Evolutionary conservation across 2,113 vertebrate species (phyloP).

Genomic region (Isurus oxyrinchus): DNA sequence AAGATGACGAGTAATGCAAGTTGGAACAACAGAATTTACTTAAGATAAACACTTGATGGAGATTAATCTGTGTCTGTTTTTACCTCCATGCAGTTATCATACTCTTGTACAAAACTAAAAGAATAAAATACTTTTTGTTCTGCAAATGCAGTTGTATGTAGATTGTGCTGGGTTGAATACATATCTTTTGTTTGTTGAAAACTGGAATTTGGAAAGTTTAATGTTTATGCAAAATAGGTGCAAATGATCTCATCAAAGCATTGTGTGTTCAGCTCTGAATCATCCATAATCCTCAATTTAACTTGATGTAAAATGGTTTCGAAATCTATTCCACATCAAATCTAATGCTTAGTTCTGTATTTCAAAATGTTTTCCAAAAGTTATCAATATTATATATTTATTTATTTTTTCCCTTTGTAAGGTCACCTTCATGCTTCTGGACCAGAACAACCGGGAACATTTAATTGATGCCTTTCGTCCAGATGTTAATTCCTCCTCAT

Average conservation of each 20-base stretch:
- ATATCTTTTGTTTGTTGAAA: background rate
- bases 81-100: background rate
- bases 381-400: accelerated
- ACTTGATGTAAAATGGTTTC: background rate
- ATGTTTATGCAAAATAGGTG: background rate
- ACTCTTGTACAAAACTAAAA: background rate
- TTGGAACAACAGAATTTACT: background rate
- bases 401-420: constrained; percentile 40
- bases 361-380: background rate
- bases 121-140: background rate
- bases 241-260: background rate
- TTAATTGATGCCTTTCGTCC: constrained; percentile 62
- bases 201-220: background rate
- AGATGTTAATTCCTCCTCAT: constrained; percentile 57
- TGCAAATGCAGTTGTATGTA: background rate
- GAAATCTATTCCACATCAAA: background rate
- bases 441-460: constrained; percentile 67
- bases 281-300: background rate
- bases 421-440: constrained; percentile 71
- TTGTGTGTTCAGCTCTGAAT: too few relatives aligned
- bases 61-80: background rate
- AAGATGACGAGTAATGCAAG: background rate
- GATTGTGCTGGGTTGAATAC: background rate
- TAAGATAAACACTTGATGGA: background rate
- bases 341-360: background rate